Conservation (phyloP, 37 sponge, comb jelly and placozoan species). For the Aphrocallistes beatrix region DNA sequence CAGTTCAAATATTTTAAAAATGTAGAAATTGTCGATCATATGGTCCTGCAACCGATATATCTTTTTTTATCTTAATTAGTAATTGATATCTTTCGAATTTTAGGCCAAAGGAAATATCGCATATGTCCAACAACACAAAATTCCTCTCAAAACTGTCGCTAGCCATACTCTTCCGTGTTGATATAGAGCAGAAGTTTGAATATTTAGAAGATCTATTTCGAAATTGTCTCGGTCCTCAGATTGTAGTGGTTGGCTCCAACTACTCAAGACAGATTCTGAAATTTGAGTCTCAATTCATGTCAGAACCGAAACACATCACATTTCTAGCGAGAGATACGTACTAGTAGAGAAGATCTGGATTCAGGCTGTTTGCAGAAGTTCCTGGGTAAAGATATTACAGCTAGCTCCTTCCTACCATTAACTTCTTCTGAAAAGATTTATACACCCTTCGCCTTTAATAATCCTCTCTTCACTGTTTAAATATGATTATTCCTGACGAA, state of each 20-base stretch:
- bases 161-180: not conserved
- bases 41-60: no score
- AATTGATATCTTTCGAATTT: no score
- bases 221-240: not conserved
- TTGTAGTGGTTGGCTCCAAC: not conserved
- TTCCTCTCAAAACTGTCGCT: not conserved
- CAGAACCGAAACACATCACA: slow-evolving; percentile 6
- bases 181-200: not conserved
- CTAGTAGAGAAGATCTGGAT: not conserved
- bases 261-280: not conserved
- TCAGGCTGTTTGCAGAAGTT: no score
- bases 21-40: no score
- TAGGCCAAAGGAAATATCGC: not conserved
- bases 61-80: no score
- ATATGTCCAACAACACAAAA: not conserved
- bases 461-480: no score
- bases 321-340: slow-evolving; percentile 18
- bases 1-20: no score
- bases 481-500: no score
- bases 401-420: no score
- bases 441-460: no score
- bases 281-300: not conserved
- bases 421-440: no score
- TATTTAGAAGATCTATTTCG: not conserved
- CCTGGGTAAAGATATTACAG: no score